Base-by-base conservation (phyloP, 1,140 invertebrate genomes). In the Anastrepha obliqua region DNA sequence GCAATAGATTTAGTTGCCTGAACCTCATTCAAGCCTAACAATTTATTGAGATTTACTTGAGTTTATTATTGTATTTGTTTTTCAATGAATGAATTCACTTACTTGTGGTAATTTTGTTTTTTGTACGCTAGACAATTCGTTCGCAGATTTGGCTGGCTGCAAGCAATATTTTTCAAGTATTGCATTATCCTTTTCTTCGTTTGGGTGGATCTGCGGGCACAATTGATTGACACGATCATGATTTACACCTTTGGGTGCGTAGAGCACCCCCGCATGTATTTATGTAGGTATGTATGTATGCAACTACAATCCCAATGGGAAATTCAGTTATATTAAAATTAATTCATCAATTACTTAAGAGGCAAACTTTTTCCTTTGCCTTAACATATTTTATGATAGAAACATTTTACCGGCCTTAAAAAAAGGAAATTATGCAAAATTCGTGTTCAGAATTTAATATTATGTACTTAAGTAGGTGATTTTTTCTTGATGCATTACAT, bases 231-330 rank as follows among this genome's bases (percentile, higher is more conserved):
- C 91, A 91, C 91, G 91, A 92, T 92, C 91, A 91, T 92, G 91
- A 92, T 92, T 92, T 92, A 91, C 91, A 92, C 91, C 91, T 92
- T 92, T 92, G 87, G 91, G 91, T 92, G 91, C 91, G 91, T 91
- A 92, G 89, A 89, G 91, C 91, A 91, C 91, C 91, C 91, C 92
- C 91, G 86, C 67, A 44, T 42, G 67, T 55, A 55, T 55, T 55
- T 2, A 8, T 11, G 51, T 11, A 55, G 51, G 51, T 55, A 55
- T 55, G 51, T 55, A 55, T 55, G 51, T 55, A 55, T 55, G 11
- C 65, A 42, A 29, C 29, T 64, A 13, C 60, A 13, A 64, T 64
- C n/a, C 60, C 60, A 64, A 29, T 29, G 29, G 29, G 29, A 29
- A 29, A 29, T 29, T 29, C 29, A 29, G 29, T 29, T 29, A 29